Evolutionary conservation across 2,888 invertebrate genomes (phyloP).

Genomic region (Papilio gigon): DNA sequence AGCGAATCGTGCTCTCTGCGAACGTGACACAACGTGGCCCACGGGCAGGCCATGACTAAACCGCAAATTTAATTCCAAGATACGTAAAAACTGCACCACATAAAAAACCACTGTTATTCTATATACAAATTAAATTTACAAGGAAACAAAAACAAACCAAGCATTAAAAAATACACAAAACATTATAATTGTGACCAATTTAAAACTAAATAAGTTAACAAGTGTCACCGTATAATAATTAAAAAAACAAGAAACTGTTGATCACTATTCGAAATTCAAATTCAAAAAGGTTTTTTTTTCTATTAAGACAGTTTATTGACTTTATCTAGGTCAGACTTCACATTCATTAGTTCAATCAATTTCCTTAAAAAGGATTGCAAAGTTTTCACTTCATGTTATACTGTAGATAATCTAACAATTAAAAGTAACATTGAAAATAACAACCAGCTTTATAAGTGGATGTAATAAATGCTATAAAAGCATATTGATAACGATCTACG

Average conservation of each 20-base stretch:
- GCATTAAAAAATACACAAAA: not conserved
- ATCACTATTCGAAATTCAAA: too few species aligned
- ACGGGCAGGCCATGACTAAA: slow-evolving; percentile 49
- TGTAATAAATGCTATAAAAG: not conserved
- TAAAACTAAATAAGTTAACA: not conserved
- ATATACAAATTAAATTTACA: not conserved
- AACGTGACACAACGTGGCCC: slow-evolving; percentile 60
- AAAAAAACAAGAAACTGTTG: too few species aligned
- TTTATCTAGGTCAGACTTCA: too few species aligned
- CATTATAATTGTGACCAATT: not conserved
- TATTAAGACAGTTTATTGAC: too few species aligned
- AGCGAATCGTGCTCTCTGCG: slow-evolving; percentile 51
- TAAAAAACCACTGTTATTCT: not conserved
- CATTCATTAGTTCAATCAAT: too few species aligned
- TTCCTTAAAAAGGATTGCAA: too few species aligned
- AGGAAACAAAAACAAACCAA: slow-evolving; percentile 7
- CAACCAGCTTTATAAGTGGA: not conserved
- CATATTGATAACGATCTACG: not conserved
- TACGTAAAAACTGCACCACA: slow-evolving; percentile 41
- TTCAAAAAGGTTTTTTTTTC: too few species aligned
- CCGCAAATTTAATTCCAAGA: slow-evolving; percentile 47
- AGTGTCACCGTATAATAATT: not conserved
- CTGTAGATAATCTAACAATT: too few species aligned
- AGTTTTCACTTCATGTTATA: too few species aligned
- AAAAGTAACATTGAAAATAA: not conserved